Percentiles rank a stretch among this genome's conserved stretches.
Conservation (phyloP, 2,113 vertebrate species). For the Oncorhynchus nerka region DNA sequence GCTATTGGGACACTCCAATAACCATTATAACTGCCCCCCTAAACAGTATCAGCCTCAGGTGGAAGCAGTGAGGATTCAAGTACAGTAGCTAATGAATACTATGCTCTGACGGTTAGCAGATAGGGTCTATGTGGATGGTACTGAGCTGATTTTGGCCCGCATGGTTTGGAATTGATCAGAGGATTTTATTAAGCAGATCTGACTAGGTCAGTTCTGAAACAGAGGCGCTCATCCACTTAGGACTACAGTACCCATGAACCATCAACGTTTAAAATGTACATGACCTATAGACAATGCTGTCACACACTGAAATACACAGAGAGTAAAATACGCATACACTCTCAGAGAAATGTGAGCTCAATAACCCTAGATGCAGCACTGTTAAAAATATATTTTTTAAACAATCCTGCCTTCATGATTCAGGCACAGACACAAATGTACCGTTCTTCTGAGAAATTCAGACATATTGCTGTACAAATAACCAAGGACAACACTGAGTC, state of each 20-base stretch:
- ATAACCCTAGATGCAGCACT: neutral
- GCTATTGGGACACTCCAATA: neutral
- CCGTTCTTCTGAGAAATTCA: conserved; percentile 23
- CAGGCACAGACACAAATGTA: conserved; percentile 16
- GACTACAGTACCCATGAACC: too few relatives aligned
- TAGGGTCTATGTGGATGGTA: too few relatives aligned
- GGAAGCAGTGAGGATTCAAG: too few relatives aligned
- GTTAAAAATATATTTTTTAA: neutral
- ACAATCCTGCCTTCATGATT: conserved; percentile 26
- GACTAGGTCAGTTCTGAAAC: neutral
- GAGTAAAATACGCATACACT: neutral
- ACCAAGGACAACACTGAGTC: neutral
- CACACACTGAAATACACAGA: too few relatives aligned
- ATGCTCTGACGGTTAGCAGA: too few relatives aligned
- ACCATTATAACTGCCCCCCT: neutral
- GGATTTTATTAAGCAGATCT: neutral
- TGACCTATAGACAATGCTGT: too few relatives aligned
- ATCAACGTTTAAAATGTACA: too few relatives aligned
- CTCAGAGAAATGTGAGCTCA: neutral
- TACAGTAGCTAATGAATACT: neutral
- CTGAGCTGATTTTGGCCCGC: too few relatives aligned
- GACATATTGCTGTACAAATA: conserved; percentile 8
- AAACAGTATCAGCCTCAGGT: neutral
- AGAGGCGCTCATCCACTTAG: neutral
- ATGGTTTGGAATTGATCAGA: too few relatives aligned